These are phyloP conservation scores for Trichonephila inaurata DNA, from an alignment of 1,140 invertebrate genomes.

Conservation along the genomic window DNA sequence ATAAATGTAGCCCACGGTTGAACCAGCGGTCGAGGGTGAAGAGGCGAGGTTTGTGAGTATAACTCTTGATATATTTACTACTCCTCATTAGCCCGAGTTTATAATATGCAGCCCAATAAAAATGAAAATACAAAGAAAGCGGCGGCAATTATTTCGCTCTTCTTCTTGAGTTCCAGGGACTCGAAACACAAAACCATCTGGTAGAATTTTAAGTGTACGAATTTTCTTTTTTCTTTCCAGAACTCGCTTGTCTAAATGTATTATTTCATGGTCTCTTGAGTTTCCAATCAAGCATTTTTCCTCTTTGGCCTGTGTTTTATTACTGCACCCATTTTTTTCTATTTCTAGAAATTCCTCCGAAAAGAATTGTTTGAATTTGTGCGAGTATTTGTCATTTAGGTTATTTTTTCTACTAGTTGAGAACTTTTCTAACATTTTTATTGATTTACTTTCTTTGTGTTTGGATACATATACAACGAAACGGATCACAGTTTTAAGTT, in stretches of 20 bases:
- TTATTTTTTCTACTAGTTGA: background rate
- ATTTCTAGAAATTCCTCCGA: background rate
- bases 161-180: constrained; percentile 22
- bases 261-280: constrained; percentile 57
- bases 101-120: constrained; percentile 33
- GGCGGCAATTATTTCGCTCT: constrained; percentile 63
- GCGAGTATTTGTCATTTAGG: constrained; percentile 15
- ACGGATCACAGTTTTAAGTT: background rate
- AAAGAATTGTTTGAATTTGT: constrained; percentile 36
- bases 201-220: constrained; percentile 51
- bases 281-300: constrained; percentile 60
- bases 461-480: background rate
- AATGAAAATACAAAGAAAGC: constrained; percentile 48
- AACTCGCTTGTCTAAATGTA: constrained; percentile 44
- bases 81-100: constrained; percentile 25
- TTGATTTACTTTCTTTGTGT: background rate
- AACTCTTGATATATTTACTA: constrained; percentile 18
- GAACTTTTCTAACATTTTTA: background rate
- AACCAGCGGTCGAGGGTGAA: background rate
- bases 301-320: constrained; percentile 17
- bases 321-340: constrained; percentile 13
- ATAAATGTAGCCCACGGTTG: background rate
- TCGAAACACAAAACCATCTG: constrained; percentile 66
- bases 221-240: constrained; percentile 9
- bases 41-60: background rate